Percentiles rank a stretch among this genome's conserved stretches.
phyloP scores from a whole-genome alignment of 1,140 invertebrate species.

The Whitmania pigra region DNA sequence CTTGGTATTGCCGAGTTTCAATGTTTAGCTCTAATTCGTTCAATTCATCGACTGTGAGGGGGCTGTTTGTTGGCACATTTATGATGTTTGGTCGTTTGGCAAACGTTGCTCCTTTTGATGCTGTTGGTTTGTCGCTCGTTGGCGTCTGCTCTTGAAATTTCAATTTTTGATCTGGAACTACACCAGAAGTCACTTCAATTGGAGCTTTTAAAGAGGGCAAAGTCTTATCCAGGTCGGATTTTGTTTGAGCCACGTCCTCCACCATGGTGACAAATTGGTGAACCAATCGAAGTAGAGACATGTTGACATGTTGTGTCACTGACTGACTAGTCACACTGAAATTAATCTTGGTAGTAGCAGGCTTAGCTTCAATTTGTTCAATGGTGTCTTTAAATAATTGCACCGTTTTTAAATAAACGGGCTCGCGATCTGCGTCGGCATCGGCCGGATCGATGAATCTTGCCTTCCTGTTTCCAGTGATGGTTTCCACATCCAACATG shows the following conservation, averaged over 20 bases:
- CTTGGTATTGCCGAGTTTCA: background rate
- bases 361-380: slow-evolving; percentile 41
- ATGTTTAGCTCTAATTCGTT: background rate
- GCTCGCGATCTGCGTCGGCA: background rate
- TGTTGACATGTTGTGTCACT: slow-evolving; percentile 60
- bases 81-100: too few relatives aligned
- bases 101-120: too few relatives aligned
- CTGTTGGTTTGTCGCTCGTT: too few relatives aligned
- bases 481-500: slow-evolving; percentile 69
- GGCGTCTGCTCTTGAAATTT: too few relatives aligned
- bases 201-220: too few relatives aligned
- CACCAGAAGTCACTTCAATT: too few relatives aligned
- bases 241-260: slow-evolving; percentile 87
- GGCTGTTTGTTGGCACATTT: background rate
- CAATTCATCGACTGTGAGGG: background rate
- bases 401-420: background rate
- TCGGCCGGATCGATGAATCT: background rate
- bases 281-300: slow-evolving; percentile 77
- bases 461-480: slow-evolving; percentile 49
- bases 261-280: slow-evolving; percentile 96
- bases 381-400: slow-evolving; percentile 30
- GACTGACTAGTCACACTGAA: slow-evolving; percentile 35
- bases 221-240: slow-evolving; percentile 58
- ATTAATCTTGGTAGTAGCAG: slow-evolving; percentile 33
- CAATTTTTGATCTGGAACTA: too few relatives aligned